phyloP scores from a whole-genome alignment of 2,797 vertebrate genomes.

The Gymnopithys bicolor region DNA sequence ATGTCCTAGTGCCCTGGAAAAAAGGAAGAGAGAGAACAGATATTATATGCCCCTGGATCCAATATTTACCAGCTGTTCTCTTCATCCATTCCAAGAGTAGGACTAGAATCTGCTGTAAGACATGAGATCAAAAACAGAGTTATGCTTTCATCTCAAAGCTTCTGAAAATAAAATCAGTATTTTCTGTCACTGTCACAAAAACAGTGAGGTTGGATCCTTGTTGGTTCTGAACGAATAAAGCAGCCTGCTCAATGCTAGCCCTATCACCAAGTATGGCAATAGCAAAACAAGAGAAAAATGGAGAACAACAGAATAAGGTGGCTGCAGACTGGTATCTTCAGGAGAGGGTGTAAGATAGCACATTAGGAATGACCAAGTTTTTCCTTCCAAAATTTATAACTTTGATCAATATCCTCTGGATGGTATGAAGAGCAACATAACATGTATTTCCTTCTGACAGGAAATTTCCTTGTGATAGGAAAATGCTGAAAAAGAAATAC shows the following conservation, averaged over 20 bases:
- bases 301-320: background rate
- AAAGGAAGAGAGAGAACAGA: background rate
- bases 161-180: background rate
- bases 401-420: background rate
- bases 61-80: background rate
- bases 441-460: background rate
- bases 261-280: background rate
- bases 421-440: background rate
- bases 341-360: background rate
- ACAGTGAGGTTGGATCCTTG: background rate
- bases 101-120: background rate
- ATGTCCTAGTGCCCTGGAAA: slow-evolving; percentile 87
- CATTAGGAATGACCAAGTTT: background rate
- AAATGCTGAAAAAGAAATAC: background rate
- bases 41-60: background rate
- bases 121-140: background rate
- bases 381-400: background rate
- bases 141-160: background rate
- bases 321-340: background rate
- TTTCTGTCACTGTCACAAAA: background rate
- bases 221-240: background rate
- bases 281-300: background rate
- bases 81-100: background rate
- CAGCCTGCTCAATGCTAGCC: background rate
- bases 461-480: background rate